Percentiles rank a stretch among this genome's conserved stretches.
Evolutionary conservation across 2,113 vertebrate species (phyloP).

Genomic region (Connochaetes taurinus): DNA sequence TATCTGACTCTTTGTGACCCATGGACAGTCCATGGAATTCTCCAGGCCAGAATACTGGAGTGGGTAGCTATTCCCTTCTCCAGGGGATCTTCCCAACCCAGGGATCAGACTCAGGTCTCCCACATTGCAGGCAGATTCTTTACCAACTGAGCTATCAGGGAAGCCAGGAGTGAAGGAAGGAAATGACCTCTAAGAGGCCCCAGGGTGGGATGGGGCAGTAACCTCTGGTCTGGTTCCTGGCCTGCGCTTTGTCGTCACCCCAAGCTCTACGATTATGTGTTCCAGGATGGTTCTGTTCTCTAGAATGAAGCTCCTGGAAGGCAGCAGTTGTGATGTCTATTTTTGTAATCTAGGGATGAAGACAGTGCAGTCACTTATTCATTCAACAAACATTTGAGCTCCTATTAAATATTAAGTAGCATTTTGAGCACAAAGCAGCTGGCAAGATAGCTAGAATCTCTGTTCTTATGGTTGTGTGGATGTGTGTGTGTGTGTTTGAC

Average conservation of each 20-base stretch:
- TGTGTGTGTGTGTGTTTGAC: background rate
- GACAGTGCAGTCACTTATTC: background rate
- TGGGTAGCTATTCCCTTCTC: background rate
- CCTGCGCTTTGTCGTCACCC: background rate
- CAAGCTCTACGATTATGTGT: rapidly evolving
- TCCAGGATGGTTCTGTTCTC: background rate
- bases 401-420: background rate
- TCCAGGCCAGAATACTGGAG: background rate
- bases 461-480: background rate
- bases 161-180: background rate
- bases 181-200: background rate
- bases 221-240: background rate
- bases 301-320: background rate
- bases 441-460: background rate
- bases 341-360: background rate
- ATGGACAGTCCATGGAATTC: background rate
- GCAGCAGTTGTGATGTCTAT: background rate
- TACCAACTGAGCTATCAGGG: background rate
- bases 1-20: background rate
- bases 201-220: background rate
- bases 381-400: background rate
- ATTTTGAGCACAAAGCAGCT: background rate
- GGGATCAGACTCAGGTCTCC: background rate
- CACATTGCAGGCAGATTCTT: background rate
- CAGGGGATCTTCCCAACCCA: background rate